phyloP scores from a whole-genome alignment of 2,113 vertebrate species.

The Seriola dumerili region DNA sequence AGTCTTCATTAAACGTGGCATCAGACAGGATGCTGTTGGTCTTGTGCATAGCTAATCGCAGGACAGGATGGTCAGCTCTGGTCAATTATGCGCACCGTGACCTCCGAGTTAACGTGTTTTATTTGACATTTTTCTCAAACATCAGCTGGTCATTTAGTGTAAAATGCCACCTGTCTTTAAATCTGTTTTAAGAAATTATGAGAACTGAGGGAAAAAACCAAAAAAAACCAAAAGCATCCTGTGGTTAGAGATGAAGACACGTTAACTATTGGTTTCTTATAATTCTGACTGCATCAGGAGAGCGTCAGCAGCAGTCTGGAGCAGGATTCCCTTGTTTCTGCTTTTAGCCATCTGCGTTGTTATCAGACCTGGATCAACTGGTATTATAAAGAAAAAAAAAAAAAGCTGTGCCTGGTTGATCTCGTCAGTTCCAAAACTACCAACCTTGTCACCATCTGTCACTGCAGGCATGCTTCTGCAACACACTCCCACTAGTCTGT shows the following conservation, averaged over 20 bases:
- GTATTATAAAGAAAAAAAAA: slow-evolving; percentile 27
- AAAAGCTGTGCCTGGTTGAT: slow-evolving; percentile 37
- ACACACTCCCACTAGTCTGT: slow-evolving; percentile 13
- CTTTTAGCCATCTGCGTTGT: slow-evolving; percentile 49
- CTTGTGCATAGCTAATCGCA: slow-evolving; percentile 38
- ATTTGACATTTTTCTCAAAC: slow-evolving; percentile 37
- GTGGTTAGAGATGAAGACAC: background rate
- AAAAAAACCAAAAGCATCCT: background rate
- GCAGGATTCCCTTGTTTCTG: slow-evolving; percentile 43
- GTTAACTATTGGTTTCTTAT: background rate
- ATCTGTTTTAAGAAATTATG: background rate
- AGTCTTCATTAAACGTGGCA: slow-evolving; percentile 36
- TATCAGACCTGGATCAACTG: slow-evolving; percentile 48
- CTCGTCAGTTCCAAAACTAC: slow-evolving; percentile 49
- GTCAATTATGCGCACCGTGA: slow-evolving; percentile 21
- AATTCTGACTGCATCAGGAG: slow-evolving; percentile 12
- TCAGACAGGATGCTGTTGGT: slow-evolving; percentile 20
- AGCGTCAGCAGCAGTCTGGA: slow-evolving; percentile 14
- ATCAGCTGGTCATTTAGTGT: slow-evolving; percentile 3
- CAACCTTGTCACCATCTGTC: slow-evolving; percentile 67
- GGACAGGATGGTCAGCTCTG: slow-evolving; percentile 2
- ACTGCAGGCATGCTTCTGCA: slow-evolving; percentile 50
- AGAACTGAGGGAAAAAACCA: background rate
- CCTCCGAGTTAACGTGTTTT: slow-evolving; percentile 1
- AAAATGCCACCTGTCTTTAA: background rate